Percentiles rank a stretch among this genome's conserved stretches.
These are phyloP conservation scores for Takifugu flavidus DNA, from an alignment of 2,113 vertebrate genomes.

Conservation along the genomic window DNA sequence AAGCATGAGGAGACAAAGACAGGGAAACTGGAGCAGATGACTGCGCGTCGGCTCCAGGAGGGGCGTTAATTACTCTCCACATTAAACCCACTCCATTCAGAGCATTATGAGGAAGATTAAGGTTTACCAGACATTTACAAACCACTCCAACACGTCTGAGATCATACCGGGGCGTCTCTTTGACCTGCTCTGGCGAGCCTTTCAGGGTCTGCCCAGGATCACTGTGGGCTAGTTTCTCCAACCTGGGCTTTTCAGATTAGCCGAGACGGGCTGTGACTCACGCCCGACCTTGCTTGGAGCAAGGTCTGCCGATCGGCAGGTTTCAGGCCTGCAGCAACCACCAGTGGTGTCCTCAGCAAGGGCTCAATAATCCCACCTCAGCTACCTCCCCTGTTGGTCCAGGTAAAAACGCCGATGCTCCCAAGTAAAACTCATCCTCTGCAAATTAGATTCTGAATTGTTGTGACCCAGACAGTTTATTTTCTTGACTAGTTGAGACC, in stretches of 20 bases:
- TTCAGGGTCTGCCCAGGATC: neutral
- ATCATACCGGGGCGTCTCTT: no score
- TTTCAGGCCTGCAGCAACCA: constrained; percentile 37
- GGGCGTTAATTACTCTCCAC: no score
- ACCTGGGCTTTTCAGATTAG: constrained; percentile 20
- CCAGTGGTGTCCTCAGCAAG: constrained; percentile 25
- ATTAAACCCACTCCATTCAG: no score
- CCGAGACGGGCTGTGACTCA: neutral
- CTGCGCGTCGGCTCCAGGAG: no score
- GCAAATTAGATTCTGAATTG: constrained; percentile 27
- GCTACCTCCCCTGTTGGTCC: constrained; percentile 29
- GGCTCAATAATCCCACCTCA: constrained; percentile 39
- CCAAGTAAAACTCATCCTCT: constrained; percentile 11
- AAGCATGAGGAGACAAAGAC: constrained; percentile 35
- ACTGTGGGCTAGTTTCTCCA: constrained; percentile 32
- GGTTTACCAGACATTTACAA: constrained; percentile 17
- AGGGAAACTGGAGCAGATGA: constrained; percentile 24
- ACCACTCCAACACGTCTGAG: neutral
- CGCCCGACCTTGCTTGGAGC: constrained; percentile 22
- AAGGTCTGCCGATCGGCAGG: constrained; percentile 24
- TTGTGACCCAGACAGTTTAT: constrained; percentile 4
- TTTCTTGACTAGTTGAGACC: constrained; percentile 14
- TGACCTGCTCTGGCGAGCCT: no score
- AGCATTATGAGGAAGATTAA: no score
- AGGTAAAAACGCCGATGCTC: constrained; percentile 14